Evolutionary conservation across 2,113 vertebrate genomes (phyloP), one percentile per base, ranked within the genome.

Genomic region (Prunella fulvescens): DNA sequence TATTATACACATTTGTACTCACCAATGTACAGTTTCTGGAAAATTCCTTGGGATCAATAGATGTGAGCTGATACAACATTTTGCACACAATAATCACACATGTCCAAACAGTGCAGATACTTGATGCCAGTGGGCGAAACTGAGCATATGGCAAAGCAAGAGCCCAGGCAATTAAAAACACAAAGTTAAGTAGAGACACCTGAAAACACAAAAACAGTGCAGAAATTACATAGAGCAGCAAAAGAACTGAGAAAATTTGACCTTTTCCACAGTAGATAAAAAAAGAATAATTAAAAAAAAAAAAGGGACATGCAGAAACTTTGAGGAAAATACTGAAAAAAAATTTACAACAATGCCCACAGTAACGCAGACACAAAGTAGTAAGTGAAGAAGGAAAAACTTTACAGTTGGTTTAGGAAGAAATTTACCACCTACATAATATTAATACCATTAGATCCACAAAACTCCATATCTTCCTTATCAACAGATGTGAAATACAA

Each of bases 81-180:
- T 99, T 99, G 97, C 99, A 99, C 94, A 99, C 98, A 81, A 99
- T 99, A 97, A 99, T 98, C 96, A 99, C 98, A 91, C 99, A 99
- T 0, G 99, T 99, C 99, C 99, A 99, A 85, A 99, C 98, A 37
- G 99, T 99, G 97, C 99, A 99, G 95, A 99, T 96, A 74, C 98
- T 99, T 78, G 99, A 99, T 65, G 99, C 99, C 80, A 99, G 93
- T 31, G 98, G 99, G 24, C 99, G 98, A 85, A 99, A 98, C 96
- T 99, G 99, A 94, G 98, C 96, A 86, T 99, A 99, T 8, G 99
- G 99, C 88, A 99, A 97, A 42, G 99, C 99, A 76, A 99, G 99
- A 93, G 99, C 99, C 99, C 99, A 99, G 91, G 98, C 98, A 90
- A 98, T 99, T 98, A 99, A 96, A 97, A 99, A 99, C 53, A 99